Base-by-base conservation (phyloP, 2,888 invertebrate genomes). In the Ormyrus nitidulus region DNA sequence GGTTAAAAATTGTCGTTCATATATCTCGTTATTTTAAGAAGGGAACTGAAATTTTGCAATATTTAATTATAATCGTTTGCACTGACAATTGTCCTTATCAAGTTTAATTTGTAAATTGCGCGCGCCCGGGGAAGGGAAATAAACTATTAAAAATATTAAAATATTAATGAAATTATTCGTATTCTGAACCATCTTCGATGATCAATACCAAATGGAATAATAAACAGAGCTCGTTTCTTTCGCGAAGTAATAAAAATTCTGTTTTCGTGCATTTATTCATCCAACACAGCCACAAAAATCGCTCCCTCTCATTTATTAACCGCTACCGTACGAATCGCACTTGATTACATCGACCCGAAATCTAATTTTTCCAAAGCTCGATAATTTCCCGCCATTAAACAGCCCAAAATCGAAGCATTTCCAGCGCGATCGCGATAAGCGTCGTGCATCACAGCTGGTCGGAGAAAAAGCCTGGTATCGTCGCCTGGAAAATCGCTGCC, bases 391-490 rank as follows among this genome's bases (percentile, higher is more conserved):
- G 34, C 34, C 34, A 34, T 34, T 34, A 34, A 34, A 34, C 34
- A 34, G 34, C 34, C 34, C 34, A 34, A 34, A 34, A 34, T 34
- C 34, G 34, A 34, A 34, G 4, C 34, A 3, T 34, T 34, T 34
- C 34, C 34, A 34, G 34, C 34, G 2, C 34, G 34, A 34, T 34
- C 34, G 34, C 34, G 34, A 34, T 4, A 34, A 34, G 34, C 34
- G 1, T 34, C 34, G 66, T 34, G 56, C 48, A 6, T 61, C 64
- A 51, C 64, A 34, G 76, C 62, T 34, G 82, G 85, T 85, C 83
- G 34, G 34, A 34, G 34, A 34, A 34, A 34, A 34, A 3, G 34
- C 34, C 34, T 3, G 34, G 34, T 34, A 34, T 34, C 34, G 34
- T 34, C 34, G 34, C 34, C 34, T 34, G 3, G 34, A 34, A 34